These are phyloP conservation scores for Percopsis transmontana DNA, from an alignment of 2,113 vertebrate species.

Conservation along the genomic window DNA sequence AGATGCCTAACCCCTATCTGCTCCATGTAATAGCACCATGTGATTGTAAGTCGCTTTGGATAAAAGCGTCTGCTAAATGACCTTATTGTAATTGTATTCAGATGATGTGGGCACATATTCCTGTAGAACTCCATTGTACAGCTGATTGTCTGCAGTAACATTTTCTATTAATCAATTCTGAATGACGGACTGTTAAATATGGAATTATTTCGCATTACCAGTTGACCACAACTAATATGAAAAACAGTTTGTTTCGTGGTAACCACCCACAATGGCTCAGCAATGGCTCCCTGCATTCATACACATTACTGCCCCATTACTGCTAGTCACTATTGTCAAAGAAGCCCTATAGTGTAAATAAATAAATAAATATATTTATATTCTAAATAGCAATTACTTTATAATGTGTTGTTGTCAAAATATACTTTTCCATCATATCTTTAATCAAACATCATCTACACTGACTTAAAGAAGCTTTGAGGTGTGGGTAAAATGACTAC, in stretches of 20 bases:
- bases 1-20: no score
- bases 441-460: neutral
- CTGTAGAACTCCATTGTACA: slow-evolving; percentile 1
- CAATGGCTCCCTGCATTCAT: neutral
- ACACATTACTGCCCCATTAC: slow-evolving; percentile 34
- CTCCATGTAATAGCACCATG: no score
- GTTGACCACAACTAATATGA: neutral
- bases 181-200: neutral
- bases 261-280: slow-evolving; percentile 1
- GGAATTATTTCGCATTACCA: neutral
- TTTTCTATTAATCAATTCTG: neutral
- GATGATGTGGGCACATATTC: neutral
- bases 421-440: neutral
- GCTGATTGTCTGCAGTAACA: neutral
- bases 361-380: neutral
- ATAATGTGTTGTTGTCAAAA: neutral
- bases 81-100: slow-evolving; percentile 4
- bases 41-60: no score
- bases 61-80: no score
- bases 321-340: neutral
- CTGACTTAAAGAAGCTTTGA: neutral
- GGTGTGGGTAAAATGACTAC: neutral
- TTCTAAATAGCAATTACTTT: neutral
- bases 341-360: neutral
- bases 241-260: neutral